Evolutionary conservation across 2,113 vertebrate genomes (phyloP), one percentile per base, ranked within the genome.

Genomic region (Limnothrissa miodon): DNA sequence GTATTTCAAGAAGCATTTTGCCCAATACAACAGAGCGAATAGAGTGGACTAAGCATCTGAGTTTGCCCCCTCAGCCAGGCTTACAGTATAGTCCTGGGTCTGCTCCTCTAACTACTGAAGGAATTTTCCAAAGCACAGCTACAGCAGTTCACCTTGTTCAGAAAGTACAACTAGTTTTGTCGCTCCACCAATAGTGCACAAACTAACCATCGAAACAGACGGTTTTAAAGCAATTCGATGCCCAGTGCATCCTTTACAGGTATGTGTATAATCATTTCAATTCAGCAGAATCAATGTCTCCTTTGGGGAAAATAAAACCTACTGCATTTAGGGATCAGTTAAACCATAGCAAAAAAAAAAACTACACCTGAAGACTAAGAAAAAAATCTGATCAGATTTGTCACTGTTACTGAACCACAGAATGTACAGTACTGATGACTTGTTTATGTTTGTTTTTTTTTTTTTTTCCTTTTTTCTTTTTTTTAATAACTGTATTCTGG

Each of bases 151-250:
- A 91, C 85, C 92, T 93, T 89, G 90, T 92, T 93, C 93, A 93
- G 91, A 94, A 92, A 92, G 88, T 92, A 91, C 45, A 91, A 84
- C 83, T 85, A 89, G 82, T 88, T 88, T 88, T 86, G 84, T 79
- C 91, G 90, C 93, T 95, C 91, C 90, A 94, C 92, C 91, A 94
- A 95, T 92, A 95, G 94, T 95, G 95, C 94, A 95, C 94, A 94
- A 94, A 90, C 90, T 90, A 93, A 95, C 94, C 93, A 94, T 94
- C 93, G 88, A 90, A 90, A 88, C 66, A 74, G 59, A 66, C 88
- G 87, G 87, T 94, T 94, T 92, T 91, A 94, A 94, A 94, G 92
- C 91, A 93, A 93, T 89, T 91, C 56, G 89, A 86, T 87, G 86
- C 83, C 84, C 83, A 81, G 83, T 89, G 91, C 89, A 93, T 93